Conservation (phyloP, 2,797 vertebrate genomes). For the Furcifer pardalis region DNA sequence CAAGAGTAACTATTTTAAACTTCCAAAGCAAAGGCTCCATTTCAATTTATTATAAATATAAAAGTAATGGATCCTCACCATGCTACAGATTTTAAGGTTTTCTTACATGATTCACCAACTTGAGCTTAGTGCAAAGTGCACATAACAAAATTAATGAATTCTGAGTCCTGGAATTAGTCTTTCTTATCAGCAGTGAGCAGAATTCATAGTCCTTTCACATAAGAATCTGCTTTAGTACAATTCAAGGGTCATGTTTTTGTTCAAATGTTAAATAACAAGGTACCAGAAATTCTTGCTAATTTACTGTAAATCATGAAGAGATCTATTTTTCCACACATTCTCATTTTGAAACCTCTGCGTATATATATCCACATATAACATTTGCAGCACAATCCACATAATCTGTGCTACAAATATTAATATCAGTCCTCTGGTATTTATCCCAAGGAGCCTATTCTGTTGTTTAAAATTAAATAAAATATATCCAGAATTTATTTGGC, state of each 20-base stretch:
- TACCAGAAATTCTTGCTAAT: not conserved
- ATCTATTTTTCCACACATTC: not conserved
- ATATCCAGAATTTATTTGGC: not conserved
- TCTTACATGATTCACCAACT: not conserved
- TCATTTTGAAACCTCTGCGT: not conserved
- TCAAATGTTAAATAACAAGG: not conserved
- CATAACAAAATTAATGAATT: not conserved
- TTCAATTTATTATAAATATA: too few species aligned
- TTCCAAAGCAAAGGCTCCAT: too few species aligned
- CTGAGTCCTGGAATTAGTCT: not conserved
- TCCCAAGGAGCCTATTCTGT: not conserved
- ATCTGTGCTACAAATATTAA: not conserved
- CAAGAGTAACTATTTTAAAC: too few species aligned
- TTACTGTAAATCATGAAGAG: not conserved
- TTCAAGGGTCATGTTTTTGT: not conserved
- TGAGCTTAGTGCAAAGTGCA: not conserved
- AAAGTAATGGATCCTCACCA: too few species aligned
- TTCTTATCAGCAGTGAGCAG: not conserved
- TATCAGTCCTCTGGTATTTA: not conserved
- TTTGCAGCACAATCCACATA: too few species aligned
- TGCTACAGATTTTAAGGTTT: too few species aligned
- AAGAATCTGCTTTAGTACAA: not conserved
- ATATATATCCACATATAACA: too few species aligned
- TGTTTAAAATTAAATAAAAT: not conserved
- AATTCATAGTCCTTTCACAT: not conserved